Conservation (phyloP, 2,888 invertebrate species). For the Papilio protenor region DNA sequence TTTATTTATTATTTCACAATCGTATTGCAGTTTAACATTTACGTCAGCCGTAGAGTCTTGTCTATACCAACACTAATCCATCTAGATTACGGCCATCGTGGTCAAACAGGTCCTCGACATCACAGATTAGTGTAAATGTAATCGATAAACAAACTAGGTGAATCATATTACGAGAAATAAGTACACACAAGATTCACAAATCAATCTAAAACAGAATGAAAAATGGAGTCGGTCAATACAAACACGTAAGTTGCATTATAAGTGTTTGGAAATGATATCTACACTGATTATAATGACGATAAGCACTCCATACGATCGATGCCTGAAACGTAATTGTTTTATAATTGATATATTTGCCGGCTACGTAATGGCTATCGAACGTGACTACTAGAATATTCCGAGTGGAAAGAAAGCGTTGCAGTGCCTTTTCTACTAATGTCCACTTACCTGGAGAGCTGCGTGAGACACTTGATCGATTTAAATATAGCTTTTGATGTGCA, state of each 20-base stretch:
- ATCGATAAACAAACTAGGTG: constrained; percentile 24
- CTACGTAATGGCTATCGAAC: constrained; percentile 60
- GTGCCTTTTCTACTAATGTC: constrained; percentile 55
- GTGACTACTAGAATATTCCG: constrained; percentile 64
- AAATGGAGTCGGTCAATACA: constrained; percentile 32
- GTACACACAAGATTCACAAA: constrained; percentile 29
- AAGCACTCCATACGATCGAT: constrained; percentile 65
- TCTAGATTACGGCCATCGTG: constrained; percentile 19
- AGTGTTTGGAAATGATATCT: constrained; percentile 43
- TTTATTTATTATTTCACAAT: neutral
- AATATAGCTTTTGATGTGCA: constrained; percentile 47
- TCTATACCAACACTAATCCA: constrained; percentile 8
- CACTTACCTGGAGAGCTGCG: constrained; percentile 54
- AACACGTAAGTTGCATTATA: constrained; percentile 35
- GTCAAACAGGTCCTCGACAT: constrained; percentile 11
- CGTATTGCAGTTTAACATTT: neutral
- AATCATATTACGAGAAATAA: constrained; percentile 12
- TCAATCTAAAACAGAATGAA: neutral
- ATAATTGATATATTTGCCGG: constrained; percentile 59
- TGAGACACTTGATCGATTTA: constrained; percentile 48
- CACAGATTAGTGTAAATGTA: constrained; percentile 1
- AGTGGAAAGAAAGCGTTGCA: constrained; percentile 62
- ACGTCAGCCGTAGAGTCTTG: constrained; percentile 6
- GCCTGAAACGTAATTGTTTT: constrained; percentile 52
- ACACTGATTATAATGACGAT: constrained; percentile 50